Base-by-base conservation (phyloP, 92 coral and sea anemone species). In the Porites divaricata region DNA sequence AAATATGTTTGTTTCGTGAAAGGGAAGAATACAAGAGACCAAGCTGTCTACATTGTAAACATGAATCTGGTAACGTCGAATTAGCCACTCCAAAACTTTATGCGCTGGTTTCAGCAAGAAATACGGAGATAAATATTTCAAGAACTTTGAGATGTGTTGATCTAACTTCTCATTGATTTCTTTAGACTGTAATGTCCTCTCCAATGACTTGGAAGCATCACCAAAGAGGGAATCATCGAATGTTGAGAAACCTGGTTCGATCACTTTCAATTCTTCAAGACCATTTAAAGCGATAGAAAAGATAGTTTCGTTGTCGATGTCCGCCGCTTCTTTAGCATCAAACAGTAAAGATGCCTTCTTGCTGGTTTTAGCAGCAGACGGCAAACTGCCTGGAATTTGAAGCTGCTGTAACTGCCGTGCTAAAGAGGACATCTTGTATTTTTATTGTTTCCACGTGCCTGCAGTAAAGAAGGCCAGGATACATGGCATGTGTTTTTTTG, bases 31-130 rank as follows among this genome's bases (percentile, higher is more conserved):
- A 86, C 98, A 92, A 51, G 85, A 79, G 45, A 97, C 66, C 59
- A 97, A 78, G 58, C 83, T 90, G 70, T 97, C 95, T 19, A 87
- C 93, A 77, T 97, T 97, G 63, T 83, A 72, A 2, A 93, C 80
- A 73, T 97, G 99, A 68, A 97, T 86, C 52, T 90, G 91, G 72
- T 69, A 97, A 24, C 99, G 89, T 70, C 99, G 93, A 28, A 97
- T 95, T 28, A 97, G 83, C 99, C 99, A 97, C 71, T 97, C 99
- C 65, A 97, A 80, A 22, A 92, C 77, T 82, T 97, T 97, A 68
- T 97, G 99, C 8, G 99, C 97, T 35, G 99, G 99, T 73, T 97
- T 97, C 57, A 97, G 86, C 71, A 97, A 83, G 65, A 97, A 85
- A 83, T 97, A 97, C 14, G 98, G 99, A 25, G 99, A 97, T 57